Base-by-base conservation (phyloP, 2,113 vertebrate species). In the Ptychochromis oligacanthus region DNA sequence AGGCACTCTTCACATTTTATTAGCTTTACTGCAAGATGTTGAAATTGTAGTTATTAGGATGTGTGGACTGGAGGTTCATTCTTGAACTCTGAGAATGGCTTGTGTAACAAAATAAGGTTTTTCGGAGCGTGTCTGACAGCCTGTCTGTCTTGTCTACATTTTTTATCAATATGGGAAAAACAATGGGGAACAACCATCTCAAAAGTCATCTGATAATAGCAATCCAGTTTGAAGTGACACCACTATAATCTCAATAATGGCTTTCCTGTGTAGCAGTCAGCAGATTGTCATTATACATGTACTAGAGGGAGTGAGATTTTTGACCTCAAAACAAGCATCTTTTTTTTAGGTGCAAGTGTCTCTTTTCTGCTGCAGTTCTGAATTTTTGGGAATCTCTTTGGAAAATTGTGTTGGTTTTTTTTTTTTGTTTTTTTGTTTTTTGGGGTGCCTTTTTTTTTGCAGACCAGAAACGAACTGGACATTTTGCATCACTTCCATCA, bases 171-270 rank as follows among this genome's bases (percentile, higher is more conserved):
- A 24, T 43, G 49, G 64, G 57, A 49, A 59, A 80, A 52, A 43
- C 57, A 59, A 81, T 4, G 55, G 58, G 7, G 31, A 86, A 52
- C 64, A 77, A 59, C 36, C 64, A 72, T 28, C 77, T 85, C 59
- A 80, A 52, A 89, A 87, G 85, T 84, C 78, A 86, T 84, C 86
- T 70, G 75, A 72, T 88, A 84, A 89, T 76, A 82, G 60, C 49
- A 75, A 59, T 75, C 15, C 28, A 82, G 62, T 59, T 76, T 80
- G 75, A 91, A 80, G 80, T 90, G 87, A 86, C 90, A 87, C 76
- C 77, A 49, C 74, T 61, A 70, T 90, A 86, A 89, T 89, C 82
- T 81, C 60, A 62, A 74, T 86, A 88, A 88, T 88, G 75, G 80
- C 7, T 55, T 84, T 79, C 43, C 65, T 72, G 64, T 67, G 78